Base-by-base conservation (phyloP, 2,888 invertebrate genomes). In the Hypercompe scribonia region DNA sequence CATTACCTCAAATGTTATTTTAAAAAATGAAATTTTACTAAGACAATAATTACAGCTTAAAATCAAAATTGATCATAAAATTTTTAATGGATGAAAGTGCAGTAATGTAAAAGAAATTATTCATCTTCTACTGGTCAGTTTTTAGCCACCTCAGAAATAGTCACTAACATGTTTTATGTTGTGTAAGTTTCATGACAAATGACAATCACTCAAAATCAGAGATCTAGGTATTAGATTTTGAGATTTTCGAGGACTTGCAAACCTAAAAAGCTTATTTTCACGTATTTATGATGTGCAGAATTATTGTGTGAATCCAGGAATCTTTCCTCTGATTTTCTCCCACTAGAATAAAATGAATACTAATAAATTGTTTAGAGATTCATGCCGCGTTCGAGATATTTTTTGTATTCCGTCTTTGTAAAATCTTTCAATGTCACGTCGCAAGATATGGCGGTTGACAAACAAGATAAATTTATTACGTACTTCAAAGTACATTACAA, bases 381-480 rank as follows among this genome's bases (percentile, higher is more conserved):
- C 81, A 72, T 50, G 61, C 70, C 81, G 79, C 81, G 81, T 78
- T 66, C 36, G 15, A 58, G 68, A 67, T 79, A 81, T 79, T 70
- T 70, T 70, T 70, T 70, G 70, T 70, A 70, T 70, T 65, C 70
- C 33, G 65, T 65, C 65, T 54, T 65, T 65, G 65, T 65, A 46
- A 65, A 50, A 70, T 65, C 34, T 70, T 65, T 65, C 64, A 65
- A 65, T 65, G 70, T 65, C 70, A 70, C 50, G 31, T 34, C 50
- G 28, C 11, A 11, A 28, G 70, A 65, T 65, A 36, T 70, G 24
- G 10, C 50, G 50, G 50, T 36, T 64, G 50, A 70, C 54, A 54
- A 36, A 50, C 21, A 65, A 65, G 68, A 54, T 68, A 34, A 36
- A 67, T 67, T 50, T 67, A 33, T 34, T 50, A 36, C 24, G 24